Base-by-base conservation (phyloP, 2,797 vertebrate genomes). In the Gymnodraco acuticeps region DNA sequence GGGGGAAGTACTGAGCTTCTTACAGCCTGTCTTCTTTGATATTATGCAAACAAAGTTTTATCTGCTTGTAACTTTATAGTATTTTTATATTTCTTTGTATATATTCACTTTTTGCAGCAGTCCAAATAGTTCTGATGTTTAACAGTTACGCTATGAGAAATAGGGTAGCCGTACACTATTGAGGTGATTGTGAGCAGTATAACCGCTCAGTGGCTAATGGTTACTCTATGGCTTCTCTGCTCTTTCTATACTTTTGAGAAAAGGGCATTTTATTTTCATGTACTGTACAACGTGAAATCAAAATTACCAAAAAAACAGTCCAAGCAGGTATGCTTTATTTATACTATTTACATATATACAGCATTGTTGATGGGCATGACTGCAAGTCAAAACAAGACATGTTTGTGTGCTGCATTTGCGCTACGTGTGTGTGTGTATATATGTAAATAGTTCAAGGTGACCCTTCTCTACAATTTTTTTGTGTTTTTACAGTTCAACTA, bases 1-100 rank as follows among this genome's bases (percentile, higher is more conserved):
- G 90, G 41, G 86, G 86, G 13, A 93, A 92, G 65, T 92, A 92
- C 78, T 96, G 78, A 95, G 42, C 12, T 60, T 1, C 47, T 69
- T 15, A 5, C 14, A 58, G 64, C 13, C 8, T 19, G 1, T 41
- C 0, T 3, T 19, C 38, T 71, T 61, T 43, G 1, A 48, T 68
- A 17, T 56, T 68, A 79, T 81, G 66, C 73, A 84, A 75, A 63
- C 76, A 19, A 10, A n/a, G 19, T 23, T 23, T 31, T 48, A 38
- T 31, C n/a, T 67, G 80, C 82, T 53, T 8, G 10, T 42, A 8
- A 64, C 70, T 85, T 85, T 86, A 75, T 82, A 50, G 1, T 70
- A 55, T 64, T 52, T 65, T 55, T 78, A 53, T 55, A n/a, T 63
- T 43, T 2, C 46, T 75, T 71, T 70, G 3, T 59, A 41, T 70